Evolutionary conservation across 1,140 invertebrate genomes (phyloP), one percentile per base, ranked within the genome.

Genomic region (Leptestheria dahalacensis): DNA sequence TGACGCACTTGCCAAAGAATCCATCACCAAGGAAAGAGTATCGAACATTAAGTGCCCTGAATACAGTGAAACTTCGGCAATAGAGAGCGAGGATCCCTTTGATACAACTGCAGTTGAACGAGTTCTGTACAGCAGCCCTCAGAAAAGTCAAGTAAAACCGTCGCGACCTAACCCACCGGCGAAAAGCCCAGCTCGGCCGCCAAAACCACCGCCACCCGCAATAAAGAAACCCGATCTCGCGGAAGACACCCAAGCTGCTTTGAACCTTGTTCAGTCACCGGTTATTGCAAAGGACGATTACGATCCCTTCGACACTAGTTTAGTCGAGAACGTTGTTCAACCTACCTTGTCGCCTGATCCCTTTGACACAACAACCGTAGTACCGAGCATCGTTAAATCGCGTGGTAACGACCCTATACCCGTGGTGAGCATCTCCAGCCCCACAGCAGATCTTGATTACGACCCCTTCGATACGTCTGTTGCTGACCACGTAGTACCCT

Each of bases 91-190:
- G 60, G 87, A 90, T 78, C 88, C 87, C 0, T 92, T 92, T 67
- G 88, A 91, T 67, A 91, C 88, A 10, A 81, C 83, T 50, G 87
- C 88, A 73, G 86, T 83, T 0, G 83, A 86, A 46, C 83, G 83
- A 65, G 77, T 89, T 3, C 48, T 60, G 3, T 33, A 51, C 33
- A 41, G 15, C 33, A 41, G 6, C 15, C 6, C 33, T 15, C 49
- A 57, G 23, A 58, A 25, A 47, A 25, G 23, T 15, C 63, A 61
- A 18, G 50, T 33, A 49, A 62, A 12, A 28, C 23, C 20, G 25
- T 52, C 18, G 23, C 63, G 62, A 46, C 63, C 64, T 29, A 23
- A 46, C 11, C 54, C 41, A 12, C 63, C 65, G 10, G 18, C 54
- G 6, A 41, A 41, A 15, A 41, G 33, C 15, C 33, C 33, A 15